A percentile compares a stretch with the other conserved stretches of the same genome.
phyloP scores from a whole-genome alignment of 2,797 vertebrate species.

The Taenioides sp. region DNA sequence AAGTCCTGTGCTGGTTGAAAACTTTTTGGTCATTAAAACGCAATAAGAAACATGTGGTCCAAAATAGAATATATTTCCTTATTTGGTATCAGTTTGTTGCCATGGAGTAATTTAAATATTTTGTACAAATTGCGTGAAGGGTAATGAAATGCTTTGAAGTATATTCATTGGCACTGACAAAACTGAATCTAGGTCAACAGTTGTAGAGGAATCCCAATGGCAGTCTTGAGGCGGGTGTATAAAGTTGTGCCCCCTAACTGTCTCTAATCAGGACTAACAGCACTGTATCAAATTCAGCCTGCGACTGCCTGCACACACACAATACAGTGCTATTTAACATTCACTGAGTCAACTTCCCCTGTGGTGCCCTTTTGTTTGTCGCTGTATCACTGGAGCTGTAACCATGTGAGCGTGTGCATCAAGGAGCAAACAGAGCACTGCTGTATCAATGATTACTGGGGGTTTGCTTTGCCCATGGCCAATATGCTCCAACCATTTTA shows the following conservation, averaged over 20 bases:
- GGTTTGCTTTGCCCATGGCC: not conserved
- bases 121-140: constrained; percentile 2
- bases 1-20: constrained; percentile 27
- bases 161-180: not conserved
- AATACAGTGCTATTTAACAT: constrained; percentile 76
- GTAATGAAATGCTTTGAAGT: not conserved
- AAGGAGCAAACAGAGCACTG: constrained; percentile 23
- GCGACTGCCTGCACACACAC: constrained; percentile 50
- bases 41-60: constrained; percentile 18
- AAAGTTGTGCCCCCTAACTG: not conserved
- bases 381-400: constrained; percentile 38
- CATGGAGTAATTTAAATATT: not conserved
- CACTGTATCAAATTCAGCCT: constrained; percentile 59
- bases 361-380: constrained; percentile 57
- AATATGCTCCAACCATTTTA: not conserved
- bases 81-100: not conserved
- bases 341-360: constrained; percentile 67
- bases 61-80: not conserved
- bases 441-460: constrained; percentile 28
- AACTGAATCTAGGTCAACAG: constrained; percentile 45
- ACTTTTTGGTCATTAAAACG: constrained; percentile 20
- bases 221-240: constrained; percentile 7
- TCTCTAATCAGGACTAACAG: constrained; percentile 34
- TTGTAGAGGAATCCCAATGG: constrained; percentile 49
- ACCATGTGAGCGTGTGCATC: constrained; percentile 60